Percentiles rank a stretch among this genome's conserved stretches.
These are phyloP conservation scores for Aphelenchoides fujianensis DNA, from an alignment of 1,140 invertebrate species.

Conservation along the genomic window DNA sequence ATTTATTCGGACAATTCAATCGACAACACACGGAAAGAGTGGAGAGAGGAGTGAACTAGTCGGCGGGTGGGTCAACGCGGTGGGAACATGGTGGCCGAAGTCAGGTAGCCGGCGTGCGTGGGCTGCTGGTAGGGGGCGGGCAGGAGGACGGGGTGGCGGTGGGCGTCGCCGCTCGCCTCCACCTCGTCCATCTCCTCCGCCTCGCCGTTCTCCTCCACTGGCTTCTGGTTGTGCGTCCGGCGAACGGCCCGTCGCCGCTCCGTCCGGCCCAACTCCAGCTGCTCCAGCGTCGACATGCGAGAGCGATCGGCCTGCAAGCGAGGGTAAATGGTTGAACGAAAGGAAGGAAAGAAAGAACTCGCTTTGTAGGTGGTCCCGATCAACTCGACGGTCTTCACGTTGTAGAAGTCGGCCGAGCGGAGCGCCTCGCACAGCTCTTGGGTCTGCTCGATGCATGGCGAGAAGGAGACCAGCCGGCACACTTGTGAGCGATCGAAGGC, in stretches of 20 bases:
- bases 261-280: conserved; percentile 12
- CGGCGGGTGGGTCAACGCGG: background rate
- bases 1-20: too few relatives aligned
- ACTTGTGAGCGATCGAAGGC: conserved; percentile 59
- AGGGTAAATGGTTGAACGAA: too few relatives aligned
- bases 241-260: background rate
- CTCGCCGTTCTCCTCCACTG: background rate
- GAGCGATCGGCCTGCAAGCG: conserved; percentile 1
- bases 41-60: too few relatives aligned
- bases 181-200: background rate
- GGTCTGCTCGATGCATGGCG: conserved; percentile 62
- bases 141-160: conserved; percentile 14
- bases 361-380: conserved; percentile 17
- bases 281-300: conserved; percentile 14
- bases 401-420: conserved; percentile 42
- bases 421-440: conserved; percentile 49
- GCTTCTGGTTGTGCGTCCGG: background rate
- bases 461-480: conserved; percentile 58
- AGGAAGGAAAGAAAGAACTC: too few relatives aligned
- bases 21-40: too few relatives aligned
- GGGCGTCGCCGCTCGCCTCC: background rate
- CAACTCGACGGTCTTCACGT: conserved; percentile 56
- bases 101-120: conserved; percentile 52
- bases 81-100: conserved; percentile 15
- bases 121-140: conserved; percentile 47